A percentile compares a stretch with the other conserved stretches of the same genome.
These are phyloP conservation scores for Muscicapa striata DNA, from an alignment of 2,797 vertebrate species.

Conservation along the genomic window DNA sequence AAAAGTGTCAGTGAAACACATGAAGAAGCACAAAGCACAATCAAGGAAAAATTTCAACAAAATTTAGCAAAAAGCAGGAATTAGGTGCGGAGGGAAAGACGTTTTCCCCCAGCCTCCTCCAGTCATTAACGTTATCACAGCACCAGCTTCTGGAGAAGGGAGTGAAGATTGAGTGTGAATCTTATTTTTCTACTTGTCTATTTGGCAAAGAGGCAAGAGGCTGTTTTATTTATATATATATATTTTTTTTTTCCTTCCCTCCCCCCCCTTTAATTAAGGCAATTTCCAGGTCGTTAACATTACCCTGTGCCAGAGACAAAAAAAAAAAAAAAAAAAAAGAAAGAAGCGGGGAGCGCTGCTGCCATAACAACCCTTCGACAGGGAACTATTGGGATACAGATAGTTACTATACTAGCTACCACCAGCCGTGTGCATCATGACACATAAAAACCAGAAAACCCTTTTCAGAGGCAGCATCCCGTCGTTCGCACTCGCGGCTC, in stretches of 20 bases:
- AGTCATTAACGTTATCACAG: conserved; percentile 12
- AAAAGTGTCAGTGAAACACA: background rate
- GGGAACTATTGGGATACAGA: conserved; percentile 30
- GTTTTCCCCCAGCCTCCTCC: background rate
- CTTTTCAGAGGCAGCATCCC: background rate
- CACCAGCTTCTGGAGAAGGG: conserved; percentile 47
- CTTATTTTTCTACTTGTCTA: background rate
- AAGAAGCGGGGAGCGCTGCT: background rate
- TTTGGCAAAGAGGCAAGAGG: conserved; percentile 9
- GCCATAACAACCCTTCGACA: conserved; percentile 71
- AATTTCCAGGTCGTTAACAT: conserved; percentile 4
- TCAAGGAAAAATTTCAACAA: background rate
- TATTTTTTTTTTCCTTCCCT: too few relatives aligned
- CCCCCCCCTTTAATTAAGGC: background rate
- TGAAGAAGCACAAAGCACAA: background rate
- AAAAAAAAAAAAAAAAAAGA: background rate
- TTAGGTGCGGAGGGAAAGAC: background rate
- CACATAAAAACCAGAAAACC: background rate
- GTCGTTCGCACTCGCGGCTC: background rate
- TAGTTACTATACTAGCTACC: conserved; percentile 52
- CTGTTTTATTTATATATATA: background rate
- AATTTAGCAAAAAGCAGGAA: background rate
- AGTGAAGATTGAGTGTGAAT: background rate
- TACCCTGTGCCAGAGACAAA: background rate
- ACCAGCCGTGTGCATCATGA: background rate